These are phyloP conservation scores for Crossaster papposus DNA, from an alignment of 53 echinoderm and acorn worm species.

Conservation along the genomic window DNA sequence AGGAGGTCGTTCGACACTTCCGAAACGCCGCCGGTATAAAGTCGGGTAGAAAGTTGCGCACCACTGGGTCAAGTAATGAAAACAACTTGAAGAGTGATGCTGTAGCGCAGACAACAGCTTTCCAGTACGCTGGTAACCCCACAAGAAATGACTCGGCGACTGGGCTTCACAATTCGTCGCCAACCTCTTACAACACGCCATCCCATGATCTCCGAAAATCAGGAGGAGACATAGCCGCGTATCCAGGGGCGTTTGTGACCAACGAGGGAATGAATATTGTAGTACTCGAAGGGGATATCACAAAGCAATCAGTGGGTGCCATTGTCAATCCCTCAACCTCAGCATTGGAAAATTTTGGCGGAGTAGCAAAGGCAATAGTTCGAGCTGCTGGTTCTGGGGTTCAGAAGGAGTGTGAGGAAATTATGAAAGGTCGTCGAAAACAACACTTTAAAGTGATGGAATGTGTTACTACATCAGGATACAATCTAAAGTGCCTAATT, in stretches of 20 bases:
- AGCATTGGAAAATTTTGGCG: constrained; percentile 6
- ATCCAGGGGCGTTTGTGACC: constrained; percentile 30
- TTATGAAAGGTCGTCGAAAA: not conserved
- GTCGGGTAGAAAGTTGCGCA: constrained; percentile 19
- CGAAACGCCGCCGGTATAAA: constrained; percentile 12
- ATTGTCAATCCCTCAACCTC: constrained; percentile 55
- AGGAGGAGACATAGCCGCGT: not conserved
- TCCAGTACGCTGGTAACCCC: not conserved
- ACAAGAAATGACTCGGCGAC: not conserved
- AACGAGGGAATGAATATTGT: constrained; percentile 48
- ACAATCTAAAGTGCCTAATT: not conserved
- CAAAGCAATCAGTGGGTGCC: constrained; percentile 29
- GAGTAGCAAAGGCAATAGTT: constrained; percentile 56
- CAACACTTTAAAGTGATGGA: not conserved
- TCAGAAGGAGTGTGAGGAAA: not conserved
- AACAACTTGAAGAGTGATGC: not conserved
- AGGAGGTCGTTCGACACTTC: constrained; percentile 20
- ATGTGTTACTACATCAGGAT: constrained; percentile 27
- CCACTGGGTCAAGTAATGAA: not conserved
- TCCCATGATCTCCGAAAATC: not conserved
- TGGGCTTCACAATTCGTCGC: not conserved
- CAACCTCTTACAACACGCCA: not conserved
- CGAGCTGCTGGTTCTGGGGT: constrained; percentile 45
- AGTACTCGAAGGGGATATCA: constrained; percentile 46
- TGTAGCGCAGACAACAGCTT: not conserved